Evolutionary conservation across 2,797 vertebrate species (phyloP).

Genomic region (Sardinella longiceps): DNA sequence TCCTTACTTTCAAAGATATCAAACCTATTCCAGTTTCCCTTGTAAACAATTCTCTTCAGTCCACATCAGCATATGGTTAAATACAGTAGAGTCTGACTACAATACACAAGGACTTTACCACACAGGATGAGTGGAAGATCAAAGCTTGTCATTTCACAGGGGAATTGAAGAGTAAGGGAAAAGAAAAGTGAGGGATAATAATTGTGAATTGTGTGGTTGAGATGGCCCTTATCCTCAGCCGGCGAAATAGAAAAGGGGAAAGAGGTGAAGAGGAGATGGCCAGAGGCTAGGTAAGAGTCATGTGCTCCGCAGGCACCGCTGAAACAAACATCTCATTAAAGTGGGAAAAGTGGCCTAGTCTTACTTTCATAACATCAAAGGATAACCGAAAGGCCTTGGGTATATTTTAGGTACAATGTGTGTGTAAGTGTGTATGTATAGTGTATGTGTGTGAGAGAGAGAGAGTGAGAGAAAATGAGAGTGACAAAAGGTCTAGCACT

Average conservation of each 20-base stretch:
- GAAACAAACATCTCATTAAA: slow-evolving; percentile 5
- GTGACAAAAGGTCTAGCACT: not conserved
- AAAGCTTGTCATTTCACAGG: not conserved
- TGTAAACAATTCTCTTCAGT: not conserved
- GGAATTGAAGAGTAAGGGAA: not conserved
- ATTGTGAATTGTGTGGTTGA: not conserved
- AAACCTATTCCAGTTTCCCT: not conserved
- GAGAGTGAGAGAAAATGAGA: not conserved
- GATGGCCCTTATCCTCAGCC: not conserved
- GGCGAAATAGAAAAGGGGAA: not conserved
- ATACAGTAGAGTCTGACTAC: not conserved
- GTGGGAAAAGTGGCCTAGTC: not conserved
- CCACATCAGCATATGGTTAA: not conserved
- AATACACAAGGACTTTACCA: not conserved
- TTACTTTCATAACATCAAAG: not conserved
- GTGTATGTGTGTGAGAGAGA: not conserved
- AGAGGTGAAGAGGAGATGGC: not conserved
- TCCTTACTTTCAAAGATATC: not conserved
- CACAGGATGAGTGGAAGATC: not conserved
- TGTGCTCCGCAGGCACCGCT: not conserved
- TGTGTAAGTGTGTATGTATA: not conserved
- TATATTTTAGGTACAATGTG: not conserved
- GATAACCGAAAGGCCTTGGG: not conserved
- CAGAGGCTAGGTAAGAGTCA: not conserved
- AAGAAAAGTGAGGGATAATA: not conserved